Base-by-base conservation (phyloP, 2,888 invertebrate genomes). In the Cyclophora punctaria region DNA sequence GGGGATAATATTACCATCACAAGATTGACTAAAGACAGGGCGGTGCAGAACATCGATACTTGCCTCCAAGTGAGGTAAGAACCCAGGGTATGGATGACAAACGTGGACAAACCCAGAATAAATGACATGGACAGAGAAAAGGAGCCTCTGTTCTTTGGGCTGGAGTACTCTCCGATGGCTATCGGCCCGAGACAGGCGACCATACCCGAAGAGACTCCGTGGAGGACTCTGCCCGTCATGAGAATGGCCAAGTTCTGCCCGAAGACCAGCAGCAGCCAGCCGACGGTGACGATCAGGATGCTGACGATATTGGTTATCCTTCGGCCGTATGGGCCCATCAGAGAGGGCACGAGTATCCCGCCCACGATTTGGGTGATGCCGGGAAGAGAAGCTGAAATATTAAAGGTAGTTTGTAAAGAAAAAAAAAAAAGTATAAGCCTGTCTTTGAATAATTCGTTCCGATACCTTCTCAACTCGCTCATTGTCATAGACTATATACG, bases 11-110 rank as follows among this genome's bases (percentile, higher is more conserved):
- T 50, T 0, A 72, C 72, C 69, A 80, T 75, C 5, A 72, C 51
- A 4, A 91, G 67, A 33, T 90, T 82, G 6, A 80, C 60, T 40
- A 89, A 63, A 0, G 90, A 20, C 20, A 37, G 37, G 37, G 37
- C 37, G 37, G 37, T 77, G 51, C 86, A 84, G 1, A 90, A 64
- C 4, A 89, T 65, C 0, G 90, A 20, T 90, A 2, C 89, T 85
- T 3, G 69, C 69, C 60, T 88, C 92, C 92, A 92, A 41, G 75
- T 67, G 0, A 90, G 64, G 59, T 84, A 90, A 3, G 89, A 89
- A 0, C 93, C 93, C 48, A 93, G 67, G 0, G 85, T 67, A 62
- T 93, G 93, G 2, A 90, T 84, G 0, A 86, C 53, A 0, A 92
- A 75, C 3, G 92, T 89, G 33, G 92, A 92, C 2, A 80, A 53